Evolutionary conservation across 92 coral and sea anemone species (phyloP), one percentile per base, ranked within the genome.

Genomic region (Parazoanthus atlanticus): DNA sequence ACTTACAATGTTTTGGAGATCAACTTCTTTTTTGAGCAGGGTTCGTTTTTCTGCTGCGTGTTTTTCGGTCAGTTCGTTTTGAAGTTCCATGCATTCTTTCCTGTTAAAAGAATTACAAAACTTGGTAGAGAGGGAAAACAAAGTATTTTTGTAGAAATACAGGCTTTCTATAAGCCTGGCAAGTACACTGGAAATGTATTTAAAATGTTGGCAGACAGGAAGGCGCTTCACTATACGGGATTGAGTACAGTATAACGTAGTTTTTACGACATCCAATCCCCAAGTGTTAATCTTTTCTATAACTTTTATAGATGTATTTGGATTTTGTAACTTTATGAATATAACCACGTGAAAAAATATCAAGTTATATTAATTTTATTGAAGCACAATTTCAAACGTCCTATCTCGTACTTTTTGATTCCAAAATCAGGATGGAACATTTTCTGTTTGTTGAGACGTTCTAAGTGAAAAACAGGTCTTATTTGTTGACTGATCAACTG

Each of bases 21-120:
- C 98, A 77, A 93, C 93, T 61, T 97, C 99, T 34, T 89, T 97
- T 71, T 93, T 95, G 82, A 86, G 92, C 98, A 98, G 94, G 26
- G 87, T 80, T 33, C 90, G 94, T 90, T 94, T 95, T 73, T 97
- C 96, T 33, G 87, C 92, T 28, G 86, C 89, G 89, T 86, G 88
- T 78, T 94, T 96, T 85, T 97, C 98, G 41, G 93, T 93, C 74
- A 97, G 92, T 81, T 97, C 99, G 16, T 98, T 86, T 85, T 95
- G 99, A 85, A 97, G 94, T 75, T 93, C 99, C 76, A 90, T 90
- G 77, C 99, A 97, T 54, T 95, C 99, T 82, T 96, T 93, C 88
- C 99, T 96, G 76, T 15, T 66, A 74, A 28, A 88, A 49, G 23
- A 81, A 76, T 38, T 58, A 6, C 12, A 64, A 65, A 74, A 29